Base-by-base conservation (phyloP, 2,113 vertebrate species). In the Esox niger region DNA sequence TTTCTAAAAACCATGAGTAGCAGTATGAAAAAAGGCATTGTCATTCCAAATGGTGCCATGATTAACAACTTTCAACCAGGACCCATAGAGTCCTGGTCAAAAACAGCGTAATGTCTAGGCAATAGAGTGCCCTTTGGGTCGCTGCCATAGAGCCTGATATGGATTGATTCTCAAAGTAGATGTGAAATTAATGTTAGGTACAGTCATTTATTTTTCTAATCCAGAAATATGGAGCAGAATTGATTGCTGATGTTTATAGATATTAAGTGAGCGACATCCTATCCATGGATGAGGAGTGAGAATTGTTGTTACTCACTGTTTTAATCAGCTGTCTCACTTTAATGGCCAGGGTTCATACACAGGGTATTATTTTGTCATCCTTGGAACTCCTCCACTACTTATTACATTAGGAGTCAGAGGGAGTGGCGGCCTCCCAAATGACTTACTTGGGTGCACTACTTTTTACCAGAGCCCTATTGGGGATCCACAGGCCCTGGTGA, bases 81-180 rank as follows among this genome's bases (percentile, higher is more conserved):
- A 46, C 60, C 11, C 0, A 59, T 66, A 70, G 64, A n/a, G n/a
- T n/a, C n/a, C n/a, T n/a, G n/a, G n/a, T n/a, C n/a, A n/a, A n/a
- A n/a, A n/a, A n/a, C n/a, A n/a, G n/a, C n/a, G n/a, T n/a, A n/a
- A n/a, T n/a, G n/a, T n/a, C n/a, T n/a, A n/a, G n/a, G n/a, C n/a
- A n/a, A n/a, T n/a, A n/a, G n/a, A n/a, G n/a, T n/a, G n/a, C n/a
- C n/a, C n/a, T n/a, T n/a, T n/a, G n/a, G n/a, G n/a, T n/a, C n/a
- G 38, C 3, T 2, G 13, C 13, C 35, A 17, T 68, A 79, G 77
- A 85, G 80, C 68, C 29, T 62, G 63, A 59, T 77, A 79, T 76
- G 73, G 69, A 86, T 84, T 79, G 84, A 87, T 83, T 85, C 70
- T 55, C 75, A 67, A 74, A n/a, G 62, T 47, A 61, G 61, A 80